Conservation (phyloP, 2,113 vertebrate species). For the Lophotis ruficrista region DNA sequence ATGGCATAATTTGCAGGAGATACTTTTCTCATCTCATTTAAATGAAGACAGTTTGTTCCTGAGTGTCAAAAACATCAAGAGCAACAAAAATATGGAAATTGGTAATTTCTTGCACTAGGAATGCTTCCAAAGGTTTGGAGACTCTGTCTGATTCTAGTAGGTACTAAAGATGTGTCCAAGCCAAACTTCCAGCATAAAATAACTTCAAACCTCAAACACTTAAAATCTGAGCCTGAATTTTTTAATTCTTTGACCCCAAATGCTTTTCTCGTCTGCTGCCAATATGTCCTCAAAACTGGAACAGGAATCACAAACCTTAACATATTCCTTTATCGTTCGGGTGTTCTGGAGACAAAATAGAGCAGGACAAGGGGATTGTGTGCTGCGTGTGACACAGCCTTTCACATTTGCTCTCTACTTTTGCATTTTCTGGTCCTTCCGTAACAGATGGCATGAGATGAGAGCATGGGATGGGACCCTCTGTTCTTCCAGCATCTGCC, state of each 20-base stretch:
- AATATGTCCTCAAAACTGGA: neutral
- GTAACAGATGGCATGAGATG: neutral
- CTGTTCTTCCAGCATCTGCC: neutral
- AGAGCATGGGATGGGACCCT: neutral
- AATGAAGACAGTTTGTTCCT: conserved; percentile 79
- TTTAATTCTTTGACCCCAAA: neutral
- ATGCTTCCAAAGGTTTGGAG: conserved; percentile 45
- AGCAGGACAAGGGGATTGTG: neutral
- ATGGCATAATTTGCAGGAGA: conserved; percentile 75
- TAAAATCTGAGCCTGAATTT: neutral
- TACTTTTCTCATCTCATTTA: conserved; percentile 75
- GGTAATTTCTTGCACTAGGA: conserved; percentile 51
- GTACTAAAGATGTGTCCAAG: conserved; percentile 10
- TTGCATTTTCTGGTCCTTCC: neutral
- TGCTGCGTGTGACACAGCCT: neutral
- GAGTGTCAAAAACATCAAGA: conserved; percentile 68
- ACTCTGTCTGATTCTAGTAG: conserved; percentile 15
- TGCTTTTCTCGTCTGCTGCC: neutral
- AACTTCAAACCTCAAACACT: neutral
- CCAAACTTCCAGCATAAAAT: conserved; percentile 2
- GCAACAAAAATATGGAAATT: conserved; percentile 64
- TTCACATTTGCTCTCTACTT: neutral
- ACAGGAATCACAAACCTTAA: neutral
- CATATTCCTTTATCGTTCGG: neutral
- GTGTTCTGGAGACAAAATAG: neutral